A percentile compares a stretch with the other conserved stretches of the same genome.
Evolutionary conservation across 2,888 invertebrate genomes (phyloP).

Genomic region (Sarcophaga caerulescens): DNA sequence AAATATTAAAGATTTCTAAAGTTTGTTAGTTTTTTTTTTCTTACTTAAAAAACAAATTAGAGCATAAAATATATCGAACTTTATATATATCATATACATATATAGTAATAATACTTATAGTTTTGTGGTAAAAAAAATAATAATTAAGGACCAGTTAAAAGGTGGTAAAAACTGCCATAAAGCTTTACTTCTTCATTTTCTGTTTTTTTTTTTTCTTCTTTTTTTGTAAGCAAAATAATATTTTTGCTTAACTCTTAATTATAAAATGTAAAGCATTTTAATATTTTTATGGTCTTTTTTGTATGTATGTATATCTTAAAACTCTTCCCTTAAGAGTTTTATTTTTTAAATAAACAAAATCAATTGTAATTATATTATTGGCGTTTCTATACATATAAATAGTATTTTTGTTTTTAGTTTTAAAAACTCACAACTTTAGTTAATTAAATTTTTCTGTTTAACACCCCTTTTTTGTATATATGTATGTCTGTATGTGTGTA

Average conservation of each 20-base stretch:
- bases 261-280: not conserved
- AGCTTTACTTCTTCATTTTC: no score
- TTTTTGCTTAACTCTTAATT: not conserved
- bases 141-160: not conserved
- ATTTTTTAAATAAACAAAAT: slow-evolving; percentile 17
- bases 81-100: not conserved
- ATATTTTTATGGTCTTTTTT: not conserved
- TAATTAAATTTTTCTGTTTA: not conserved
- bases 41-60: not conserved
- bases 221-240: not conserved
- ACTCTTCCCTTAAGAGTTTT: not conserved
- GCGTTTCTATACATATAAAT: slow-evolving; percentile 35
- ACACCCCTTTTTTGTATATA: not conserved
- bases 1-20: not conserved
- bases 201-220: no score
- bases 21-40: not conserved
- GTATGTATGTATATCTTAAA: not conserved
- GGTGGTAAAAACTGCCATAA: not conserved
- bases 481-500: not conserved
- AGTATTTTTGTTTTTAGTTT: slow-evolving; percentile 52
- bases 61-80: not conserved
- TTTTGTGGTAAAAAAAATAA: not conserved
- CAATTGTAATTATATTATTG: slow-evolving; percentile 21
- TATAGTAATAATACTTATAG: not conserved
- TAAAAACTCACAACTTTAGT: slow-evolving; percentile 66